Evolutionary conservation across 1,140 invertebrate genomes (phyloP).

Genomic region (Spodoptera frugiperda): DNA sequence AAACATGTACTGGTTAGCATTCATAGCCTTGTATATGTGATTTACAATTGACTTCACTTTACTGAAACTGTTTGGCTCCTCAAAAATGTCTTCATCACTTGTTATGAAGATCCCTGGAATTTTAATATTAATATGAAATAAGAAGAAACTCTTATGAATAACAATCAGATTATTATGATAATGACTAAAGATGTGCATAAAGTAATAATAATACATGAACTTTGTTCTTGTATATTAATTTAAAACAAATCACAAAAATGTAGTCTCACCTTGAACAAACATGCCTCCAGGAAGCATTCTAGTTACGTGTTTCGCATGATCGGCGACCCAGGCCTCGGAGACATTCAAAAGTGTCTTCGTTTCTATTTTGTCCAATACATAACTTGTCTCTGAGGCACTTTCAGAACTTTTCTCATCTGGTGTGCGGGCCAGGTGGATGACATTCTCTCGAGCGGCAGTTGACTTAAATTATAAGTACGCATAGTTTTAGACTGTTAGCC

Average conservation of each 20-base stretch:
- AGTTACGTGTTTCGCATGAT: constrained; percentile 91
- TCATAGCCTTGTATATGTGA: constrained; percentile 86
- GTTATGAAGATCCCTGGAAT: constrained; percentile 79
- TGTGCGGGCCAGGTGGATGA: constrained; percentile 91
- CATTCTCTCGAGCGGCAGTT: constrained; percentile 88
- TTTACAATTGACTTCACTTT: constrained; percentile 87
- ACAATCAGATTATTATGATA: neutral
- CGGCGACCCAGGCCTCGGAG: constrained; percentile 88
- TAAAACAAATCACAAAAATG: neutral
- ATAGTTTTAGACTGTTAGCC: neutral
- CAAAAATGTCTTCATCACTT: constrained; percentile 88
- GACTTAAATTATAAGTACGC: constrained; percentile 68
- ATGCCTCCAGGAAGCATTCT: constrained; percentile 94
- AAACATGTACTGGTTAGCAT: constrained; percentile 87
- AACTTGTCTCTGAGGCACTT: constrained; percentile 66
- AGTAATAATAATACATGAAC: neutral
- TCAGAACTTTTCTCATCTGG: constrained; percentile 86
- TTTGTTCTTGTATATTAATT: constrained; percentile 21
- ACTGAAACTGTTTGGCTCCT: constrained; percentile 78
- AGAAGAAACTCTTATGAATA: neutral
- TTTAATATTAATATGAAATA: neutral
- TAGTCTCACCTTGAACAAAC: constrained; percentile 88
- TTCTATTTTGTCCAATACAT: constrained; percentile 66
- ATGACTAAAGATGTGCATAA: neutral
- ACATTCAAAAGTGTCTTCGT: constrained; percentile 78